These are phyloP conservation scores for Poeciliopsis turrubarensis DNA, from an alignment of 2,113 vertebrate species.

Conservation along the genomic window DNA sequence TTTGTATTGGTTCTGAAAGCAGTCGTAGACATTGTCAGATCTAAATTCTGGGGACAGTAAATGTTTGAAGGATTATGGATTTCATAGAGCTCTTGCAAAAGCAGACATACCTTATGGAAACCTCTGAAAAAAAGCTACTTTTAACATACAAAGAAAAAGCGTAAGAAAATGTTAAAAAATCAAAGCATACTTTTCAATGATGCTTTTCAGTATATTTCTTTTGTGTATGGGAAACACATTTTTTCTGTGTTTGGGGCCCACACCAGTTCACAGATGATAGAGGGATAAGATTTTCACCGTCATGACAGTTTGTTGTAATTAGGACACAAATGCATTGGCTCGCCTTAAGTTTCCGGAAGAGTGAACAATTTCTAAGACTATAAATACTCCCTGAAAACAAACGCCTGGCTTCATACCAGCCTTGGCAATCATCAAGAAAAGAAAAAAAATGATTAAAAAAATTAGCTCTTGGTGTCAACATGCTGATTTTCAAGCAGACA, in stretches of 20 bases:
- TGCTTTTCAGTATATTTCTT: conserved; percentile 20
- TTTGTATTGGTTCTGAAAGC: not conserved
- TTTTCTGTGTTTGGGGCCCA: conserved; percentile 20
- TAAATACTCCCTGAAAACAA: conserved; percentile 49
- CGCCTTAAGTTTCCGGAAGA: conserved; percentile 27
- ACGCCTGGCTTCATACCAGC: conserved; percentile 28
- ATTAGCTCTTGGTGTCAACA: conserved; percentile 13
- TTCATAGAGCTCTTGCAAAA: not conserved
- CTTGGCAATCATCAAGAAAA: conserved; percentile 36
- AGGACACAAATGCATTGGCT: conserved; percentile 50
- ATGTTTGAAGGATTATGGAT: not conserved
- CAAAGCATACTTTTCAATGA: conserved; percentile 16
- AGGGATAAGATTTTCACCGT: conserved; percentile 50
- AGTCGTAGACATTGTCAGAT: not conserved
- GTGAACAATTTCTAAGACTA: conserved; percentile 31
- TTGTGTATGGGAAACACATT: conserved; percentile 1
- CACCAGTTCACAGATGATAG: conserved; percentile 33
- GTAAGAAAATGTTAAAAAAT: conserved; percentile 26
- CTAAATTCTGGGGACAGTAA: not conserved
- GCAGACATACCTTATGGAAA: no score
- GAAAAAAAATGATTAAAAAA: no score
- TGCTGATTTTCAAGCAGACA: conserved; percentile 14
- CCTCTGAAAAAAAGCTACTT: not conserved
- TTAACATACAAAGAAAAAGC: not conserved
- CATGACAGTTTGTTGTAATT: conserved; percentile 47